Evolutionary conservation across 1,140 invertebrate species (phyloP).

Genomic region (Drosophila melanogaster): DNA sequence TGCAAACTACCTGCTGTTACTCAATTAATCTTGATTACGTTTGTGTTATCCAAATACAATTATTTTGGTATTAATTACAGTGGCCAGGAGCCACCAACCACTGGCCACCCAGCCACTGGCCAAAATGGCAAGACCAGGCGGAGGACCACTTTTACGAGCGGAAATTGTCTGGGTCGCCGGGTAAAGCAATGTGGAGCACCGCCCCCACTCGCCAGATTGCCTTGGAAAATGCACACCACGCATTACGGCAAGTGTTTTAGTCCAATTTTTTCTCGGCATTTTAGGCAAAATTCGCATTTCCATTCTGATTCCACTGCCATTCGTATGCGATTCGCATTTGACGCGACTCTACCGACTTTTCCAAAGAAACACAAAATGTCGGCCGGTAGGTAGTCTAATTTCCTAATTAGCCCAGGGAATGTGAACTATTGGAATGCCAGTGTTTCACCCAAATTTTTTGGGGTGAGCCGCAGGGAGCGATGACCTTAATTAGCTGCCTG

Average conservation of each 20-base stretch:
- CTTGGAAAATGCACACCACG: constrained; percentile 2
- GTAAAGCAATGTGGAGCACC: constrained; percentile 16
- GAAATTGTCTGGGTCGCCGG: constrained; percentile 41
- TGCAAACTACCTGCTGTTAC: constrained; percentile 83
- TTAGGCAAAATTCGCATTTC: constrained; percentile 8
- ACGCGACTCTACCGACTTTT: constrained; percentile 17
- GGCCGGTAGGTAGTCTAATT: background rate
- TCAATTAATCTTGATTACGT: constrained; percentile 83
- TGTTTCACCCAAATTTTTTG: too few species aligned
- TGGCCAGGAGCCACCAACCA: constrained; percentile 32
- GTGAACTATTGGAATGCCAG: constrained; percentile 21
- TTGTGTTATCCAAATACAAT: constrained; percentile 84
- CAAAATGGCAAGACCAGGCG: constrained; percentile 9
- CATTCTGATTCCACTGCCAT: constrained; percentile 4
- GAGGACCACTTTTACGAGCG: constrained; percentile 48
- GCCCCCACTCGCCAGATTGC: constrained; percentile 10
- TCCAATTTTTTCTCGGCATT: constrained; percentile 3
- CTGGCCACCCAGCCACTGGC: constrained; percentile 15
- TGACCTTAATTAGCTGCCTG: constrained; percentile 38
- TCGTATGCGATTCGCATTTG: constrained; percentile 36
- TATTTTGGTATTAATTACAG: constrained; percentile 83
- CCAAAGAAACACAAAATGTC: background rate
- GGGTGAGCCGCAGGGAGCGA: background rate
- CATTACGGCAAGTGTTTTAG: constrained; percentile 32
- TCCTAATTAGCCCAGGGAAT: constrained; percentile 41